phyloP scores from a whole-genome alignment of 2,113 vertebrate genomes.

The Paraplagusia blochii region DNA sequence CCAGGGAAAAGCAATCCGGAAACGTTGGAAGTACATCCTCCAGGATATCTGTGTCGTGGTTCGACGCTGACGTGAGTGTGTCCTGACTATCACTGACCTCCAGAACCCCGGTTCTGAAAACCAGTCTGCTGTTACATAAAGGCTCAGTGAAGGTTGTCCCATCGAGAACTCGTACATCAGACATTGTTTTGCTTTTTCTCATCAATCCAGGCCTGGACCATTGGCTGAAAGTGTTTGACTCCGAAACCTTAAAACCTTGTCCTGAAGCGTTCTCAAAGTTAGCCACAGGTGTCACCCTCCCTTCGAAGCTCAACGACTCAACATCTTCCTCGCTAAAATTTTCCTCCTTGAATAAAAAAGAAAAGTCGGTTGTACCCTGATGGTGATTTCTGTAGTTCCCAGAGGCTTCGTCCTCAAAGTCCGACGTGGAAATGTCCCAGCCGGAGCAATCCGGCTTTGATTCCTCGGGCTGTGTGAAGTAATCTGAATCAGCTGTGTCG shows the following conservation, averaged over 20 bases:
- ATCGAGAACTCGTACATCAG: constrained; percentile 42
- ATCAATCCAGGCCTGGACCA: constrained; percentile 15
- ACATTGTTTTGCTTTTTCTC: constrained; percentile 61
- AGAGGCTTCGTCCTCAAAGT: constrained; percentile 74
- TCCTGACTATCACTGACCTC: constrained; percentile 13
- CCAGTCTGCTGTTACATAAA: constrained; percentile 1
- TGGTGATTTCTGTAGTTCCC: too few species aligned
- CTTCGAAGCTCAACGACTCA: constrained; percentile 29
- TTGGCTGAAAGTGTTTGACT: constrained; percentile 10
- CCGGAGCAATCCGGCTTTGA: constrained; percentile 66
- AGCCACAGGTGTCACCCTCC: constrained; percentile 35
- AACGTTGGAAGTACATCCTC: constrained; percentile 51
- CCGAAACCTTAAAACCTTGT: constrained; percentile 21
- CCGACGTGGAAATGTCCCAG: constrained; percentile 70
- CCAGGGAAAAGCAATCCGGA: constrained; percentile 42
- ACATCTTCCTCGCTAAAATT: constrained; percentile 6
- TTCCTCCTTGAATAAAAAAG: constrained; percentile 2
- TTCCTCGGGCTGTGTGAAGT: constrained; percentile 72
- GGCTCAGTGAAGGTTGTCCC: constrained; percentile 10
- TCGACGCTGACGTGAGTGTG: constrained; percentile 16
- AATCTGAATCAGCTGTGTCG: constrained; percentile 70
- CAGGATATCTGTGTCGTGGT: constrained; percentile 11
- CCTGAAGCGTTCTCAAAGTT: constrained; percentile 17
- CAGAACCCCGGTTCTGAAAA: constrained; percentile 11
- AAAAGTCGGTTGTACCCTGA: too few species aligned